Evolutionary conservation across 2,888 invertebrate genomes (phyloP).

Genomic region (Apodemia duryi): DNA sequence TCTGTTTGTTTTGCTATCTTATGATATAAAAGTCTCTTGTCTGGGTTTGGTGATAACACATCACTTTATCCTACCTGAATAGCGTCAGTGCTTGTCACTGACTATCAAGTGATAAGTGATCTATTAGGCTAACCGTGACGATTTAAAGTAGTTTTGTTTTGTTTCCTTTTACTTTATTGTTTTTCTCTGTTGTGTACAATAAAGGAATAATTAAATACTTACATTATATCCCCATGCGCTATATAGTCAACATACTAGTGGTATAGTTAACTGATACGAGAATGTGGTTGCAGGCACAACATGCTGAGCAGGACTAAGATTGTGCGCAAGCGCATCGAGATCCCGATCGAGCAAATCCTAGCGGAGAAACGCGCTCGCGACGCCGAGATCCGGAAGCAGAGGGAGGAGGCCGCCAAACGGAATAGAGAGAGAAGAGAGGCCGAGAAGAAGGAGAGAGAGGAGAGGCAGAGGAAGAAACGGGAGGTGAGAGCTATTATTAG

Average conservation of each 20-base stretch:
- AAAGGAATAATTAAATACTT: too few species aligned
- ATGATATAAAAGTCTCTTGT: too few species aligned
- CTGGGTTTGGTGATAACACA: too few species aligned
- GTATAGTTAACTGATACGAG: background rate
- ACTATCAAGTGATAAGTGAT: too few species aligned
- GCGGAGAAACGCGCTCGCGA: slow-evolving; percentile 62
- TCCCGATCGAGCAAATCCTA: slow-evolving; percentile 65
- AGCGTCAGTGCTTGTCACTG: too few species aligned
- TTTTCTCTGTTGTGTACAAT: too few species aligned
- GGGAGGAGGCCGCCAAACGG: slow-evolving; percentile 45
- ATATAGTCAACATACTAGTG: background rate
- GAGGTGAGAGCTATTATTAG: slow-evolving; percentile 41
- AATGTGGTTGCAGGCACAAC: slow-evolving; percentile 53
- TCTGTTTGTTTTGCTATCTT: too few species aligned
- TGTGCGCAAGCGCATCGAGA: slow-evolving; percentile 57
- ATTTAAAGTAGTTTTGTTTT: too few species aligned
- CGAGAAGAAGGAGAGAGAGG: slow-evolving; percentile 54
- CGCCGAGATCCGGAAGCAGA: slow-evolving; percentile 47
- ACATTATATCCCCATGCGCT: background rate
- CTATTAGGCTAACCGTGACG: too few species aligned
- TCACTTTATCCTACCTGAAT: too few species aligned
- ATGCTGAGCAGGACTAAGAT: slow-evolving; percentile 68
- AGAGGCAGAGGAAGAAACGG: slow-evolving; percentile 53
- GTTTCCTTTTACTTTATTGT: too few species aligned
- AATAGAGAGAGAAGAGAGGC: slow-evolving; percentile 48